phyloP scores from a whole-genome alignment of 2,797 vertebrate species.

The Carduelis carduelis region DNA sequence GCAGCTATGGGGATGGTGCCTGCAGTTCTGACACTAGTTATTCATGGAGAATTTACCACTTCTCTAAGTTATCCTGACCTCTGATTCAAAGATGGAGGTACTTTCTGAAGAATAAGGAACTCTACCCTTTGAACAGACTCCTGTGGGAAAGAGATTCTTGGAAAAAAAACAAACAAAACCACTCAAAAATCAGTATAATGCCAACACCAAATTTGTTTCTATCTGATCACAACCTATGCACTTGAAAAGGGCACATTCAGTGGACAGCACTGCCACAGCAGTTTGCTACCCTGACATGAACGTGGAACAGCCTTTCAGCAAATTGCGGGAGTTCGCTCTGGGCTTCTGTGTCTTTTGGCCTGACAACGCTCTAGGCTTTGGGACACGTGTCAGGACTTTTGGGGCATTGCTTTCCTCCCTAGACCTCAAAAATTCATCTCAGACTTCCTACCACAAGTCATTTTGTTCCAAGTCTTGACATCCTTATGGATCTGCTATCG shows the following conservation, averaged over 20 bases:
- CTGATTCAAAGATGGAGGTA: background rate
- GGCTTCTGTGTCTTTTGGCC: background rate
- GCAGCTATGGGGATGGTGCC: background rate
- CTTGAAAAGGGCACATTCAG: background rate
- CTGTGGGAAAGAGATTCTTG: background rate
- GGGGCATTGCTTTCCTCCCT: background rate
- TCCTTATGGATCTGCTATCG: background rate
- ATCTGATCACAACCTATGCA: background rate
- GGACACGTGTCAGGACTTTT: background rate
- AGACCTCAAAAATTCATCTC: background rate
- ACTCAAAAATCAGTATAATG: background rate
- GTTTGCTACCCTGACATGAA: background rate
- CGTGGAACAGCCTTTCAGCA: accelerated
- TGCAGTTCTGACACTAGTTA: background rate
- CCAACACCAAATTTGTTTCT: background rate
- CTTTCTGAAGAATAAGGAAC: background rate
- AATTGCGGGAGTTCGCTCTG: background rate
- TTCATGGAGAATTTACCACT: background rate
- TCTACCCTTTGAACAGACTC: background rate
- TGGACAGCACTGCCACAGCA: background rate
- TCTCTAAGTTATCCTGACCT: background rate
- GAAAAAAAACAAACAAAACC: background rate
- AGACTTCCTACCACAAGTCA: constrained; percentile 7
- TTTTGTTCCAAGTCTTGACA: background rate
- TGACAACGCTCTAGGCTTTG: background rate